Evolutionary conservation across 2,797 vertebrate species (phyloP).

Genomic region (Odontamblyopus rebecca): DNA sequence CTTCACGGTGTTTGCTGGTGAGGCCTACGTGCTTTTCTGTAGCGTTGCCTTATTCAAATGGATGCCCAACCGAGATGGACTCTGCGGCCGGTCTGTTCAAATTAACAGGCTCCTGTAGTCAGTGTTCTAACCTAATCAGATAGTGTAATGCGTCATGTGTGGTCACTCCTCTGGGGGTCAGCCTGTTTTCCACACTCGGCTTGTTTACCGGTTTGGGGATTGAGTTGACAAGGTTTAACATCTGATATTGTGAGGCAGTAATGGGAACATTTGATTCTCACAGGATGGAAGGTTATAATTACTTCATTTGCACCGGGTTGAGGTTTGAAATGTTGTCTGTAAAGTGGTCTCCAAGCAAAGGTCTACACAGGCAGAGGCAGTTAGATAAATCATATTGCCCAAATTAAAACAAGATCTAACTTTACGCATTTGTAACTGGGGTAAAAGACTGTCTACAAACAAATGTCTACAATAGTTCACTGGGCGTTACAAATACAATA

Average conservation of each 20-base stretch:
- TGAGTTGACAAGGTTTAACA: background rate
- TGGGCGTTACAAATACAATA: background rate
- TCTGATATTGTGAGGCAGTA: conserved; percentile 1
- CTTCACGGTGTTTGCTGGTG: conserved; percentile 36
- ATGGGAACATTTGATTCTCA: conserved; percentile 6
- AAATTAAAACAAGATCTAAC: background rate
- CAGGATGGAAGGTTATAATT: conserved; percentile 9
- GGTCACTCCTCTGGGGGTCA: conserved; percentile 41
- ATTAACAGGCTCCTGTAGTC: conserved; percentile 61
- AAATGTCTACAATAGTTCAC: background rate
- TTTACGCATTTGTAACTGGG: background rate
- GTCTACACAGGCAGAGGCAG: background rate
- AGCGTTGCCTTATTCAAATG: conserved; percentile 63
- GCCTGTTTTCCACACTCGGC: conserved; percentile 18
- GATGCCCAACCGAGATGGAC: conserved; percentile 49
- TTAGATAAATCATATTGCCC: background rate
- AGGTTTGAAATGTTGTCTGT: conserved; percentile 6
- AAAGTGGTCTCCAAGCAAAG: background rate
- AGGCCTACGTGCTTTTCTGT: conserved; percentile 50
- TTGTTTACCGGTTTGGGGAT: conserved; percentile 21
- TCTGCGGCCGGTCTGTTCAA: conserved; percentile 40
- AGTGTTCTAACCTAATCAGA: conserved; percentile 60
- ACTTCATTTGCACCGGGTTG: conserved; percentile 3
- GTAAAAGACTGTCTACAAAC: background rate
- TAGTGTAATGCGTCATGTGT: conserved; percentile 41